These are phyloP conservation scores for Abrostola triplasia DNA, from an alignment of 2,888 invertebrate genomes.

Conservation along the genomic window DNA sequence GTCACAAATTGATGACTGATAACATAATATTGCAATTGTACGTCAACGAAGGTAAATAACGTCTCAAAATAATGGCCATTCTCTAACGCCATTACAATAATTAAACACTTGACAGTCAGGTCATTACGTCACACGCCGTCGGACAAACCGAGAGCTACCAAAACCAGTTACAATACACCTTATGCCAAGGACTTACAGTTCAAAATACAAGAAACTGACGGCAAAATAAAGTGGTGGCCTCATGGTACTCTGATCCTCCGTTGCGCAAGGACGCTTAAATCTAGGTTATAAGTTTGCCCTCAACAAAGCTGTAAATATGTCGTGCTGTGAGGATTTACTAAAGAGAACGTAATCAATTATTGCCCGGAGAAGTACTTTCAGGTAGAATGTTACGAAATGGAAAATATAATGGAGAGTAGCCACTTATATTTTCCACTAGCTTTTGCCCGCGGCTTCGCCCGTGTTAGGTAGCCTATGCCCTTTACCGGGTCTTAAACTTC, in stretches of 20 bases:
- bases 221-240: slow-evolving; percentile 4
- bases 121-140: slow-evolving; percentile 30
- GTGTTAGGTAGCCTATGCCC: too few relatives aligned
- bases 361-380: neutral
- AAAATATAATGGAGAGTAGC: too few relatives aligned
- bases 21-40: neutral
- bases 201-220: slow-evolving; percentile 8
- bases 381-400: neutral
- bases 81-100: slow-evolving; percentile 39
- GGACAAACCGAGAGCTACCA: slow-evolving; percentile 1
- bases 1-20: too few relatives aligned
- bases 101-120: slow-evolving; percentile 31
- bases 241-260: slow-evolving; percentile 16
- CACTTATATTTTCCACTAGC: too few relatives aligned
- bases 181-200: slow-evolving; percentile 18
- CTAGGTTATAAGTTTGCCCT: slow-evolving; percentile 26
- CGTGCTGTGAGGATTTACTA: slow-evolving; percentile 7
- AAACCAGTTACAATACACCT: slow-evolving; percentile 4
- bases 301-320: slow-evolving; percentile 15
- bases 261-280: slow-evolving; percentile 43
- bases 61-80: slow-evolving; percentile 11
- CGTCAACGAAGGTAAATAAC: slow-evolving; percentile 20
- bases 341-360: slow-evolving; percentile 7
- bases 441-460: too few relatives aligned
- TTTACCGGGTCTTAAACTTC: too few relatives aligned